These are phyloP conservation scores for Spongilla lacustris DNA, from an alignment of 37 sponge, comb jelly and placozoan species.

Conservation along the genomic window DNA sequence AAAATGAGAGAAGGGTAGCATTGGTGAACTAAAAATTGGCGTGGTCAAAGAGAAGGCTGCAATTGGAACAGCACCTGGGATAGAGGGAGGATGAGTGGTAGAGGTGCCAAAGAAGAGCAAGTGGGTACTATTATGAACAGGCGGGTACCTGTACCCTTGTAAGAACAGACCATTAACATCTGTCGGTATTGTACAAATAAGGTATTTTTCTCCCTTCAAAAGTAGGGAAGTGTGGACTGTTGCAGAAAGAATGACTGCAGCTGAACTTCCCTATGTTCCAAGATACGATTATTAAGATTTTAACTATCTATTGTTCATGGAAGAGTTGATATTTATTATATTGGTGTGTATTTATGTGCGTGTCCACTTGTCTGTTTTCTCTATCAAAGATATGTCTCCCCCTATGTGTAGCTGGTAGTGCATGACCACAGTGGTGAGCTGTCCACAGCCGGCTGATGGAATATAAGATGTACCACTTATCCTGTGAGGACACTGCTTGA, in stretches of 20 bases:
- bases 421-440: too few relatives aligned
- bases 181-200: too few relatives aligned
- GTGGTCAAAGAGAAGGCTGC: constrained; percentile 73
- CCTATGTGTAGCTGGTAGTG: too few relatives aligned
- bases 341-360: neutral
- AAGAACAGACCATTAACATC: too few relatives aligned
- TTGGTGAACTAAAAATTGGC: constrained; percentile 71
- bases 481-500: too few relatives aligned
- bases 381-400: too few relatives aligned
- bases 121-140: too few relatives aligned
- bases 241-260: constrained; percentile 60
- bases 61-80: constrained; percentile 86
- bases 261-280: constrained; percentile 70
- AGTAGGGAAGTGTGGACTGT: constrained; percentile 69
- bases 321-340: neutral
- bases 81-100: constrained; percentile 55
- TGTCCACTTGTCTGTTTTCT: too few relatives aligned
- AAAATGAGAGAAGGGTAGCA: constrained; percentile 71
- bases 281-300: constrained; percentile 44
- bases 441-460: too few relatives aligned
- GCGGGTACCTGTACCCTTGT: too few relatives aligned
- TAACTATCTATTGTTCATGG: too few relatives aligned
- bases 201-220: constrained; percentile 10
- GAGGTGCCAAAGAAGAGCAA: constrained; percentile 71
- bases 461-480: too few relatives aligned